Evolutionary conservation across 2,113 vertebrate genomes (phyloP).

Genomic region (Phyllostomus hastatus): DNA sequence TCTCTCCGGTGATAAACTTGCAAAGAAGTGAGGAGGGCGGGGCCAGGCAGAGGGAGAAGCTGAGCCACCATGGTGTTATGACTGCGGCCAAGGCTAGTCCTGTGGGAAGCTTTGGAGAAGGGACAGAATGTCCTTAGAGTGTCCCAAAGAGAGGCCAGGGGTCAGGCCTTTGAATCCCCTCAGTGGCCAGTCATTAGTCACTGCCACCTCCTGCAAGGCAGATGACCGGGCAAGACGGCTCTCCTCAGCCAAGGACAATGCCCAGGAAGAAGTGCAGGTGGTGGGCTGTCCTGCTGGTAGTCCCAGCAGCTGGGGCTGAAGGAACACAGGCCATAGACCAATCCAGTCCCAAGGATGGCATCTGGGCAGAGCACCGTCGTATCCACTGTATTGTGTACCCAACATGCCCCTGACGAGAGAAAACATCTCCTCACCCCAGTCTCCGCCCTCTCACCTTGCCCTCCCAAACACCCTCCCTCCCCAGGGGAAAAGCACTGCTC

Average conservation of each 20-base stretch:
- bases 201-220: not conserved
- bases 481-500: not conserved
- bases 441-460: not conserved
- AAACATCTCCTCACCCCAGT: not conserved
- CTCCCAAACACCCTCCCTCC: accelerated
- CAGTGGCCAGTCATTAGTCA: not conserved
- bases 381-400: not conserved
- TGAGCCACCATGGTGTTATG: not conserved
- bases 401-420: not conserved
- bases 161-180: not conserved
- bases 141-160: not conserved
- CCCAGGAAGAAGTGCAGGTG: not conserved
- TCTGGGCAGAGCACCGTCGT: not conserved
- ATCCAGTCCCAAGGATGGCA: not conserved
- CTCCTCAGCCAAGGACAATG: not conserved
- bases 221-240: not conserved
- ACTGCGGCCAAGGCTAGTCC: not conserved
- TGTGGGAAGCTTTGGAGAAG: not conserved
- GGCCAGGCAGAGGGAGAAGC: not conserved
- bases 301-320: not conserved
- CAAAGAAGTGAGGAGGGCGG: not conserved
- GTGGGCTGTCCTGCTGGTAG: not conserved
- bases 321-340: too few species aligned
- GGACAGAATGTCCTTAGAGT: not conserved
- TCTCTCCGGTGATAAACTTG: not conserved